These are phyloP conservation scores for Mamestra brassicae DNA, from an alignment of 2,888 invertebrate species.

Conservation along the genomic window DNA sequence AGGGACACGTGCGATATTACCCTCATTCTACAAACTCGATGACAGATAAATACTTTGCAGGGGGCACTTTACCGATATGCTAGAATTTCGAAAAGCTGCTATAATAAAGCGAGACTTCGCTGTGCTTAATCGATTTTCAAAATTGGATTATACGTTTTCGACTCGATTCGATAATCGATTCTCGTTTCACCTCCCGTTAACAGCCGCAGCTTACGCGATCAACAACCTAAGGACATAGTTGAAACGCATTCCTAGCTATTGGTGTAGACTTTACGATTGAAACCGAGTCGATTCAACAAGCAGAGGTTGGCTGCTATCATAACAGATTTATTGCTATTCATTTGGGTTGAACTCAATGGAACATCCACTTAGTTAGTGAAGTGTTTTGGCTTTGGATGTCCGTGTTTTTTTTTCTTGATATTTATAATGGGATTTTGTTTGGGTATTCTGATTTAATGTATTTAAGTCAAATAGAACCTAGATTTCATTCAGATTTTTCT, in stretches of 20 bases:
- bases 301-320: conserved; percentile 72
- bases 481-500: no score
- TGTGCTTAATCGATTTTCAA: background rate
- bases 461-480: no score
- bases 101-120: background rate
- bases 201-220: conserved; percentile 72
- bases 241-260: conserved; percentile 79
- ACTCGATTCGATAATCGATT: conserved; percentile 43
- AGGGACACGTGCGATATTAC: conserved; percentile 51
- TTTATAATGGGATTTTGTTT: background rate
- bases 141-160: conserved; percentile 16
- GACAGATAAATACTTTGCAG: conserved; percentile 52
- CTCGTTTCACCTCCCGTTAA: conserved; percentile 36
- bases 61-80: conserved; percentile 16
- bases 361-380: conserved; percentile 63
- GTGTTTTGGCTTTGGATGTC: conserved; percentile 32
- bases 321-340: conserved; percentile 73
- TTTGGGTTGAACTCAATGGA: conserved; percentile 67
- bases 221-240: conserved; percentile 78
- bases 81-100: background rate
- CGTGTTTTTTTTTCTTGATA: background rate
- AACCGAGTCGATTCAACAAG: conserved; percentile 68
- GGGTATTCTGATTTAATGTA: background rate
- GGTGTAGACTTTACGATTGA: conserved; percentile 73
- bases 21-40: conserved; percentile 39